Percentiles rank a stretch among this genome's conserved stretches.
Evolutionary conservation across 2,113 vertebrate genomes (phyloP).

Genomic region (Lophotis ruficrista): DNA sequence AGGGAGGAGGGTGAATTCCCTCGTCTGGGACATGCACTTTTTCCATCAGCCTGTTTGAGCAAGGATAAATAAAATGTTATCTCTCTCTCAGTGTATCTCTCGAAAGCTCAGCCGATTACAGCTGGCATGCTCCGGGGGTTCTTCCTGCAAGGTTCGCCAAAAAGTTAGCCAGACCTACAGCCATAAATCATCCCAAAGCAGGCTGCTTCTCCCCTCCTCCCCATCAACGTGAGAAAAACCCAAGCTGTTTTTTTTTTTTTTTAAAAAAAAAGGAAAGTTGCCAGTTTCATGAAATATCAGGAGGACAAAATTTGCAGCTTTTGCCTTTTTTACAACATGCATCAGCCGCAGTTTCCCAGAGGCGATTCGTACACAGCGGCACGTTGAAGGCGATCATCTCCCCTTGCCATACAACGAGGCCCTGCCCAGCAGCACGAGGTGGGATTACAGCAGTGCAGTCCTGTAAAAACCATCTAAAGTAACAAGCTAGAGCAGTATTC

Average conservation of each 20-base stretch:
- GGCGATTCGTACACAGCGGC: background rate
- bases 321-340: background rate
- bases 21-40: background rate
- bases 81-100: constrained; percentile 5
- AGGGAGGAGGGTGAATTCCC: constrained; percentile 43
- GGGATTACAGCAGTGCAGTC: background rate
- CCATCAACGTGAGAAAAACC: background rate
- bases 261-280: background rate
- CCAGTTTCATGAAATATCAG: background rate
- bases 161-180: background rate
- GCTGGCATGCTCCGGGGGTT: constrained; percentile 15
- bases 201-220: background rate
- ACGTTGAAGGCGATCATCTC: background rate
- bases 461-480: background rate
- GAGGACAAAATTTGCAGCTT: background rate
- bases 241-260: background rate
- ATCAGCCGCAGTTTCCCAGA: background rate
- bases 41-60: constrained; percentile 25
- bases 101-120: background rate
- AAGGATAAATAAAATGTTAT: constrained; percentile 41
- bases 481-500: background rate
- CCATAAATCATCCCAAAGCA: background rate
- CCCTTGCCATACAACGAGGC: background rate
- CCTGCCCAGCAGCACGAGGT: background rate
- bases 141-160: constrained; percentile 12